These are phyloP conservation scores for Xanthostigma xanthostigma DNA, from an alignment of 2,888 invertebrate genomes.

Conservation along the genomic window DNA sequence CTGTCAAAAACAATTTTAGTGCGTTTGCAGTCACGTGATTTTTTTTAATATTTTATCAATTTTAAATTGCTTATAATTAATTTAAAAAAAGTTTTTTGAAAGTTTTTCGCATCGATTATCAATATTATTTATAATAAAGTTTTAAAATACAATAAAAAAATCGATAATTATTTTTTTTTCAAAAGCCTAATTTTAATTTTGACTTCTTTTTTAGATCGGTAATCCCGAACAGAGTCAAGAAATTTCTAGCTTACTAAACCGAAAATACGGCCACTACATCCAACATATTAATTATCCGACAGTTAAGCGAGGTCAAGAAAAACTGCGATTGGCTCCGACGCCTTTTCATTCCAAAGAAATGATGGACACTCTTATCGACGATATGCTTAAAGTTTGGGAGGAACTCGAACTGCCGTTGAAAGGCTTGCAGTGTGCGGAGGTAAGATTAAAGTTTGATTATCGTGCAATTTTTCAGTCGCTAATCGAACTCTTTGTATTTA, in stretches of 20 bases:
- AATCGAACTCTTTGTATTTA: slow-evolving; percentile 15
- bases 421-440: slow-evolving; percentile 34
- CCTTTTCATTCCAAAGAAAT: slow-evolving; percentile 76
- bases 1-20: too few species aligned
- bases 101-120: too few species aligned
- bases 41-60: too few species aligned
- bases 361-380: slow-evolving; percentile 69
- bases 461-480: too few species aligned
- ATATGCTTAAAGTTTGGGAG: slow-evolving; percentile 70
- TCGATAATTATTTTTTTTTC: too few species aligned
- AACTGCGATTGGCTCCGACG: slow-evolving; percentile 85
- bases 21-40: too few species aligned
- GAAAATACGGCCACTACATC: slow-evolving; percentile 79
- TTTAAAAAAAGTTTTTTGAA: too few species aligned
- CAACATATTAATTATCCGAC: slow-evolving; percentile 98
- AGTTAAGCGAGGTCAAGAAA: slow-evolving; percentile 83
- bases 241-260: slow-evolving; percentile 73
- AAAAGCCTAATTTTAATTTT: too few species aligned
- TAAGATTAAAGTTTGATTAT: slow-evolving; percentile 11
- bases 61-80: too few species aligned
- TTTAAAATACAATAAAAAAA: too few species aligned
- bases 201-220: slow-evolving; percentile 41
- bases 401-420: slow-evolving; percentile 54
- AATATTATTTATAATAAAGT: too few species aligned
- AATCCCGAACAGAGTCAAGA: slow-evolving; percentile 68